These are phyloP conservation scores for Crotalus horridus DNA, from an alignment of 2,113 vertebrate genomes.

Conservation along the genomic window DNA sequence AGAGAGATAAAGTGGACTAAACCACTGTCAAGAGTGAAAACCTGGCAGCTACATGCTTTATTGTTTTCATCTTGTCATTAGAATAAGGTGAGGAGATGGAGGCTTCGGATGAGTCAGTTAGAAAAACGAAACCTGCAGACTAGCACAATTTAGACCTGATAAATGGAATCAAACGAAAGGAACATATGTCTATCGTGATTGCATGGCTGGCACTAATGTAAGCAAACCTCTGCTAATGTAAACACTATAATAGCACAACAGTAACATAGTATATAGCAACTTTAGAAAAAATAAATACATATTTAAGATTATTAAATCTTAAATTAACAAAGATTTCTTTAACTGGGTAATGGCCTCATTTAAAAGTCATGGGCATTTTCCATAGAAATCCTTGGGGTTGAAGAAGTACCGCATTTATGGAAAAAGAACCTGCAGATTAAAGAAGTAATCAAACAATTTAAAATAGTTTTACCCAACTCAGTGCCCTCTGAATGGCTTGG, in stretches of 20 bases:
- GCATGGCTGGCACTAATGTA: neutral
- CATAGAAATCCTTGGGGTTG: neutral
- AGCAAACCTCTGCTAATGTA: neutral
- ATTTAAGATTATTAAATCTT: neutral
- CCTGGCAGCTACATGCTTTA: too few relatives aligned
- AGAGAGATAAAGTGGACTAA: neutral
- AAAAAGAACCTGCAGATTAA: constrained; percentile 28
- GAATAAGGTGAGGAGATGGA: too few relatives aligned
- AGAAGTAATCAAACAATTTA: neutral
- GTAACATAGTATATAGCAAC: neutral
- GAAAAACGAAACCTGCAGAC: neutral
- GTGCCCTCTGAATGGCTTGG: neutral
- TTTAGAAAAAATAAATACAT: neutral
- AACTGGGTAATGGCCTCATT: neutral
- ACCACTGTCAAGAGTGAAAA: neutral
- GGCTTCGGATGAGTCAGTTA: too few relatives aligned
- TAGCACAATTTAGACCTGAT: neutral
- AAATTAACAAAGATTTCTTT: neutral
- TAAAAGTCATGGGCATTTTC: neutral
- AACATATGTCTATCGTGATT: neutral
- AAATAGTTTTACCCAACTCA: neutral
- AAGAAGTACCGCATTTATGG: neutral
- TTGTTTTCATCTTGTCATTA: too few relatives aligned
- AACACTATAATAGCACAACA: neutral
- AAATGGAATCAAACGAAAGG: neutral